Conservation (phyloP, 1,140 invertebrate genomes). For the Diorhabda elongata region DNA sequence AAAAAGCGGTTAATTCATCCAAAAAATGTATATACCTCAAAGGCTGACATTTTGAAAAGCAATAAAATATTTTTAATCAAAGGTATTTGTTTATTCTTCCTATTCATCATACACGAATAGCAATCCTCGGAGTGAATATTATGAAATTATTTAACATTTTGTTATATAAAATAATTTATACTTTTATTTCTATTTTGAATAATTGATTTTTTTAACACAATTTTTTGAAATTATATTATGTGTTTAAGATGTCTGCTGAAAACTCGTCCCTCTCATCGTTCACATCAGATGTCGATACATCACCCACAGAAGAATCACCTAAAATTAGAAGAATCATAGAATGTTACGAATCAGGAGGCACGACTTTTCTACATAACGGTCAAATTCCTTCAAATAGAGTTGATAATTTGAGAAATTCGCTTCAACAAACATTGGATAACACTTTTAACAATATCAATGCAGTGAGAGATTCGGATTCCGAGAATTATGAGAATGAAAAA, state of each 20-base stretch:
- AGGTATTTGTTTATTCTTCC: no score
- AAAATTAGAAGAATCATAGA: conserved; percentile 40
- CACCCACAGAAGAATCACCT: conserved; percentile 32
- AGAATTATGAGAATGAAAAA: conserved; percentile 23
- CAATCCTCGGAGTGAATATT: no score
- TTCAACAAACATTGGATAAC: conserved; percentile 27
- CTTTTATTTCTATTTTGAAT: no score
- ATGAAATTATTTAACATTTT: no score
- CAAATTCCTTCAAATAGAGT: conserved; percentile 18
- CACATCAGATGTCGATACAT: conserved; percentile 43
- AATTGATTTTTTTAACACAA: no score
- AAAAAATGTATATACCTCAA: no score
- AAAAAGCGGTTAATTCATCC: no score
- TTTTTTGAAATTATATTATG: not conserved
- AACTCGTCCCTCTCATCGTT: conserved; percentile 34
- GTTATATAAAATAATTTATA: no score
- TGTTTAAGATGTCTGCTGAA: conserved; percentile 24
- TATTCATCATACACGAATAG: no score
- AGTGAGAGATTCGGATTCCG: conserved; percentile 13
- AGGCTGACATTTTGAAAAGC: no score
- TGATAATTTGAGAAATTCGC: conserved; percentile 24
- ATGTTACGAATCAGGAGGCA: conserved; percentile 31
- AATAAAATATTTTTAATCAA: no score
- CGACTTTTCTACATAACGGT: not conserved
- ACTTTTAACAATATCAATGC: conserved; percentile 22